Evolutionary conservation across 2,888 invertebrate genomes (phyloP).

Genomic region (Euphydryas editha): DNA sequence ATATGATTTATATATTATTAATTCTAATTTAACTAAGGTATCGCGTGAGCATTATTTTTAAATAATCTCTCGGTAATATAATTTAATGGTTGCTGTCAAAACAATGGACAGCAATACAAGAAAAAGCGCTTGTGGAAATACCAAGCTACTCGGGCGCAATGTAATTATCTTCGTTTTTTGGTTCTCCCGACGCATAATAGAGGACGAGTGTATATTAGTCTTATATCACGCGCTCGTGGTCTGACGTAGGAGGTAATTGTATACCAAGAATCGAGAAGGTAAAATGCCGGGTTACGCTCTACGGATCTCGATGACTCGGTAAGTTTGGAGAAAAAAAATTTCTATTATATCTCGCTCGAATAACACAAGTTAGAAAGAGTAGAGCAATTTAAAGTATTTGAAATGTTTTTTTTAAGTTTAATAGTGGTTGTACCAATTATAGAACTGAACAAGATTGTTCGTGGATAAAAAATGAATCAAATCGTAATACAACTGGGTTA

Average conservation of each 20-base stretch:
- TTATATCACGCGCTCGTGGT: constrained; percentile 34
- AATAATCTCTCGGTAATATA: neutral
- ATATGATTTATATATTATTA: neutral
- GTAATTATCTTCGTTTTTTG: constrained; percentile 39
- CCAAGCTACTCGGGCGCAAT: constrained; percentile 20
- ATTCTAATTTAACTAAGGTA: constrained; percentile 6
- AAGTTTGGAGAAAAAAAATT: constrained; percentile 58
- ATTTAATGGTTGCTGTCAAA: constrained; percentile 13
- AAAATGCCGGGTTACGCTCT: constrained; percentile 71
- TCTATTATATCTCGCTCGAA: constrained; percentile 40
- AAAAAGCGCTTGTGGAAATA: constrained; percentile 16
- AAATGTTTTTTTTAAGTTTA: constrained; percentile 16
- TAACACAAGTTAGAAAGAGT: constrained; percentile 23
- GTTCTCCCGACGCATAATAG: constrained; percentile 27
- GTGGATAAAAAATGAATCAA: constrained; percentile 28
- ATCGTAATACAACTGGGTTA: constrained; percentile 26
- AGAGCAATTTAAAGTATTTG: constrained; percentile 18
- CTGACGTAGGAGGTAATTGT: constrained; percentile 66
- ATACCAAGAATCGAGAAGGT: constrained; percentile 74
- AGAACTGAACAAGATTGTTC: constrained; percentile 15
- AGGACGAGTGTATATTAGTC: constrained; percentile 23
- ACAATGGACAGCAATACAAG: constrained; percentile 16
- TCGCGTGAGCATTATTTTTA: constrained; percentile 18
- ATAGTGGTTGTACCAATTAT: constrained; percentile 21
- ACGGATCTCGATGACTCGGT: constrained; percentile 69